Base-by-base conservation (phyloP, 2,888 invertebrate genomes). In the Graphium colonna region DNA sequence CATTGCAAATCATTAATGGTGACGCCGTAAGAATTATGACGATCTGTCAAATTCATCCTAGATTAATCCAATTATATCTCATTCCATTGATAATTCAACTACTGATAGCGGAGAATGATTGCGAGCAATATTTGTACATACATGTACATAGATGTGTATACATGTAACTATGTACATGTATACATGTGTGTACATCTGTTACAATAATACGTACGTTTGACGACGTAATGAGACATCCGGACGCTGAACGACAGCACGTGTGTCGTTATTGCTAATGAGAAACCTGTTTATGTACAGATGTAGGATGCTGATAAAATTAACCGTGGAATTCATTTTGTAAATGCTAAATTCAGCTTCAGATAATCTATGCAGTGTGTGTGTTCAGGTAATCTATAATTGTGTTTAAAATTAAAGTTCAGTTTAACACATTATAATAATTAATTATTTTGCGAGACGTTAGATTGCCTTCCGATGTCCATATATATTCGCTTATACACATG, bases 191-290 rank as follows among this genome's bases (percentile, higher is more conserved):
- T 44, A 10, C 26, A 13, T 21, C 26, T 28, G 26, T 28, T 38
- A 31, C 33, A 46, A 40, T 38, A 15, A 50, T 41, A 47, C 51
- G 52, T 55, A 55, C 54, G 51, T 54, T 53, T 59, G 57, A 41
- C 48, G 36, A 52, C 44, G 48, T 62, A 60, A 62, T 62, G 56
- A 61, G 57, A 50, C 52, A 48, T 45, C 43, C 40, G 41, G 46
- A 49, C 58, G 58, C 53, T 55, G 45, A 58, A 39, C 52, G 13
- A 18, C 40, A 46, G 51, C 61, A 60, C 63, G 61, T 60, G 62
- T 59, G 52, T 50, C 61, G 53, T 64, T 58, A 65, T 67, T 62
- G 59, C 65, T 69, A 71, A 71, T 73, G 73, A 68, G 67, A 60
- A 56, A 43, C 52, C 31, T 3, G 41, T n/a, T 18, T n/a, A 16